A percentile compares a stretch with the other conserved stretches of the same genome.
phyloP scores from a whole-genome alignment of 2,113 vertebrate species.

The Onychostoma macrolepis region DNA sequence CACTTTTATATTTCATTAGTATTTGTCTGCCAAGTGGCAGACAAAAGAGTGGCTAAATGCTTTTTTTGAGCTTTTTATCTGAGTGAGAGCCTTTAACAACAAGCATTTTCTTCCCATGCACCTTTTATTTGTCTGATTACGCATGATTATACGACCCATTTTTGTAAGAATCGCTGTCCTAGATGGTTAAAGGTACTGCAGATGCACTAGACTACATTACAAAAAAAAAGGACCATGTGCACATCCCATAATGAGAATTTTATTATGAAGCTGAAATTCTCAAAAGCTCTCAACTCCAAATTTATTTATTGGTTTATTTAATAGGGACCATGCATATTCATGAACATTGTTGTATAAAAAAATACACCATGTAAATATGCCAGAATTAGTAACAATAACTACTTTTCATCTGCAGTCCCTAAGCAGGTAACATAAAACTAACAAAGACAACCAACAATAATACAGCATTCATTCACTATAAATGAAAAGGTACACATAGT shows the following conservation, averaged over 20 bases:
- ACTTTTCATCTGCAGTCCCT: no score
- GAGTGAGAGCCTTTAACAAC: not conserved
- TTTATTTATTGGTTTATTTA: no score
- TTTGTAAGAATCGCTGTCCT: not conserved
- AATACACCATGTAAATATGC: no score
- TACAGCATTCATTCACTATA: no score
- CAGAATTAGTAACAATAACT: no score
- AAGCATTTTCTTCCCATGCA: not conserved
- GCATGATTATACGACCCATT: not conserved
- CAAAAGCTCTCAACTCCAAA: not conserved
- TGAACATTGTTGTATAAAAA: no score
- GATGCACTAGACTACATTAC: not conserved
- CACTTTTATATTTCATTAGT: no score
- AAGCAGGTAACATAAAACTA: no score
- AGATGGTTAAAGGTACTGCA: not conserved
- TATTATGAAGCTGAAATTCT: not conserved
- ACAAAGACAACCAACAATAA: no score
- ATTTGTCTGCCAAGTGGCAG: no score
- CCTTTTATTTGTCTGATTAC: not conserved
- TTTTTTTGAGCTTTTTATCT: not conserved
- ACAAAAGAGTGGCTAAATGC: not conserved
- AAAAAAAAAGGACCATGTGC: not conserved
- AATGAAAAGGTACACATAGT: no score
- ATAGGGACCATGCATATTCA: no score
- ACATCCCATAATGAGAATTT: not conserved